Percentiles rank a stretch among this genome's conserved stretches.
Evolutionary conservation across 2,797 vertebrate species (phyloP).

Genomic region (Enteromius anoplus): DNA sequence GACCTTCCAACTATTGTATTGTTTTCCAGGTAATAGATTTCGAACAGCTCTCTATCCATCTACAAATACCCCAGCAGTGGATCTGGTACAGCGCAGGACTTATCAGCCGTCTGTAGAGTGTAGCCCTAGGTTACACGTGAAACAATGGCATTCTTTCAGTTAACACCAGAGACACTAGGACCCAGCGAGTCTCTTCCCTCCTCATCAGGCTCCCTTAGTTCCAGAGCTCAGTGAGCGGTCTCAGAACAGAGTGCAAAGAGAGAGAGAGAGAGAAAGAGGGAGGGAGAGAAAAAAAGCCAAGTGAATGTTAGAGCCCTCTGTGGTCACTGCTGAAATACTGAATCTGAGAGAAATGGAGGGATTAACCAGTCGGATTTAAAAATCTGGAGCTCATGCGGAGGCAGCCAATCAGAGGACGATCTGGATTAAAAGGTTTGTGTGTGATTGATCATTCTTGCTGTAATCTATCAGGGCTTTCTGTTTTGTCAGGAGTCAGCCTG

Average conservation of each 20-base stretch:
- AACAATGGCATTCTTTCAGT: slow-evolving; percentile 66
- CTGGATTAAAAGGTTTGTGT: slow-evolving; percentile 77
- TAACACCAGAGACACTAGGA: slow-evolving; percentile 71
- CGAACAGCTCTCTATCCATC: background rate
- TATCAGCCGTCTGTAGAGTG: slow-evolving; percentile 37
- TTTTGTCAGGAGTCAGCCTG: slow-evolving; percentile 61
- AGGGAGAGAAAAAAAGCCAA: slow-evolving; percentile 65
- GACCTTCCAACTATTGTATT: background rate
- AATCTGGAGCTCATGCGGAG: slow-evolving; percentile 69
- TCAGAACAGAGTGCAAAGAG: slow-evolving; percentile 64
- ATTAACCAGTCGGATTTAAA: slow-evolving; percentile 72
- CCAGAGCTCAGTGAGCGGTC: slow-evolving; percentile 72
- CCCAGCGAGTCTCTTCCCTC: slow-evolving; percentile 69
- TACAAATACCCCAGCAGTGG: background rate
- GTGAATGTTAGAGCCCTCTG: slow-evolving; percentile 70
- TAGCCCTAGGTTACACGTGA: slow-evolving; percentile 40
- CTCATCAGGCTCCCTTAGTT: slow-evolving; percentile 71
- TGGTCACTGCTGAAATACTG: slow-evolving; percentile 65
- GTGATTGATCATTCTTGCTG: slow-evolving; percentile 66
- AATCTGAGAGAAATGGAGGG: slow-evolving; percentile 70
- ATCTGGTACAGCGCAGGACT: slow-evolving; percentile 27
- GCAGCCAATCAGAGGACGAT: slow-evolving; percentile 66
- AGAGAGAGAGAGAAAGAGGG: slow-evolving; percentile 50
- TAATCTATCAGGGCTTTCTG: slow-evolving; percentile 56
- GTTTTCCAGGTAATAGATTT: background rate